These are phyloP conservation scores for Archaeoteleia sp. DNA, from an alignment of 2,888 invertebrate species.

Conservation along the genomic window DNA sequence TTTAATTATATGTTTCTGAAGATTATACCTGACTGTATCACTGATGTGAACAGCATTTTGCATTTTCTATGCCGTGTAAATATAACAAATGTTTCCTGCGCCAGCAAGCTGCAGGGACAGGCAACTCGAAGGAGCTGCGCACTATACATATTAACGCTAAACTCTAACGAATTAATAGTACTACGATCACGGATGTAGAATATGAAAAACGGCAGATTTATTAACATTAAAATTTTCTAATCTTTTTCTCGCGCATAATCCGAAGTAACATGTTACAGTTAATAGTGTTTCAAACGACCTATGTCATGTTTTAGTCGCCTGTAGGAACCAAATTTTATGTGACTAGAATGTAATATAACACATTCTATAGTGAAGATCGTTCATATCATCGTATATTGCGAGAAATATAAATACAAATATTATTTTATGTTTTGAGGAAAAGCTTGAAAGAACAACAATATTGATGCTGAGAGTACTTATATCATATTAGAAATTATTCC, in stretches of 20 bases:
- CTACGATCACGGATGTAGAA: constrained; percentile 12
- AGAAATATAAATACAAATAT: background rate
- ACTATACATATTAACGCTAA: constrained; percentile 26
- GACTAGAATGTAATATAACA: background rate
- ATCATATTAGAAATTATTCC: too few relatives aligned
- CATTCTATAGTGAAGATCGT: background rate
- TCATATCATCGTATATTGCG: background rate
- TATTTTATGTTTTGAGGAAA: constrained; percentile 13
- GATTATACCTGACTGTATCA: constrained; percentile 19
- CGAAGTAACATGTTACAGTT: background rate
- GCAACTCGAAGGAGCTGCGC: constrained; percentile 8
- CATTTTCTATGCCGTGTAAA: constrained; percentile 38
- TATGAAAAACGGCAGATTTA: constrained; percentile 14
- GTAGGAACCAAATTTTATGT: constrained; percentile 9
- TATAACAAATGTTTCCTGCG: constrained; percentile 24
- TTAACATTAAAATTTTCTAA: constrained; percentile 29
- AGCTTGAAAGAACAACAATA: constrained; percentile 25
- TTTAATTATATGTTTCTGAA: constrained; percentile 22
- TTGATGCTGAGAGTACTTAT: constrained; percentile 15
- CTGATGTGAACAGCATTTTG: constrained; percentile 30
- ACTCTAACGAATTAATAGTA: constrained; percentile 36
- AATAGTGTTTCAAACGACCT: constrained; percentile 11
- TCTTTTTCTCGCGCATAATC: constrained; percentile 3
- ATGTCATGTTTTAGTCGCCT: constrained; percentile 14
- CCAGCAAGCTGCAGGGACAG: constrained; percentile 43